A percentile compares a stretch with the other conserved stretches of the same genome.
Evolutionary conservation across 2,888 invertebrate species (phyloP).

Genomic region (Ormyrus rosae): DNA sequence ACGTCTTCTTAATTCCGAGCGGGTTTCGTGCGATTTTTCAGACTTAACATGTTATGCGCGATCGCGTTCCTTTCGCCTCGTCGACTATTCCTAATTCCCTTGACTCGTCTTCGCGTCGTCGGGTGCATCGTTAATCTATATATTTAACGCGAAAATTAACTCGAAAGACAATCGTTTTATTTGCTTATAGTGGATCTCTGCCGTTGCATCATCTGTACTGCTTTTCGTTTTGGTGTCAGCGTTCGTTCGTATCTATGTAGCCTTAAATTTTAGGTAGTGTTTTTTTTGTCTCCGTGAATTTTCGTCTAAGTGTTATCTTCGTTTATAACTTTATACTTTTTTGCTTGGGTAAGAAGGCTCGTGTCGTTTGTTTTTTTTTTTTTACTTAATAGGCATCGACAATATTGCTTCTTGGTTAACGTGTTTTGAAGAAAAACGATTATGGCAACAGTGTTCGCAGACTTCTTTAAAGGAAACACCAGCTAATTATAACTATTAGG

Average conservation of each 20-base stretch:
- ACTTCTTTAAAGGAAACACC: conserved; percentile 11
- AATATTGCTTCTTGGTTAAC: conserved; percentile 74
- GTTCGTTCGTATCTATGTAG: conserved; percentile 20
- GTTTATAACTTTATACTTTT: conserved; percentile 20
- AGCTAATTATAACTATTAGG: neutral
- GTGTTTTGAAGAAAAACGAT: conserved; percentile 51
- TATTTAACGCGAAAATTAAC: conserved; percentile 38
- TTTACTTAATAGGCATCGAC: conserved; percentile 70
- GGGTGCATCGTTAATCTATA: neutral
- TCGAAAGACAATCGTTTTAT: conserved; percentile 24
- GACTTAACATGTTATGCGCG: conserved; percentile 25
- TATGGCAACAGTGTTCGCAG: conserved; percentile 43
- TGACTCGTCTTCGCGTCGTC: neutral
- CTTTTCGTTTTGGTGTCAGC: conserved; percentile 45
- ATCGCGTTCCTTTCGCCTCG: conserved; percentile 13
- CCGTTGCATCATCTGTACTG: neutral
- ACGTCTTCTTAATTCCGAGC: neutral
- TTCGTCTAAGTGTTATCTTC: conserved; percentile 7
- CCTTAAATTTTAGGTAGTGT: conserved; percentile 34
- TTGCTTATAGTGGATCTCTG: conserved; percentile 13
- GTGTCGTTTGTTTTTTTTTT: conserved; percentile 49
- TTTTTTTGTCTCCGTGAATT: conserved; percentile 10
- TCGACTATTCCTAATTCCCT: neutral
- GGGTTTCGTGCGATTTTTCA: conserved; percentile 31
- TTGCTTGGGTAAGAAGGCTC: conserved; percentile 38